Percentiles rank a stretch among this genome's conserved stretches.
phyloP scores from a whole-genome alignment of 2,113 vertebrate genomes.

The Paratilapia polleni region DNA sequence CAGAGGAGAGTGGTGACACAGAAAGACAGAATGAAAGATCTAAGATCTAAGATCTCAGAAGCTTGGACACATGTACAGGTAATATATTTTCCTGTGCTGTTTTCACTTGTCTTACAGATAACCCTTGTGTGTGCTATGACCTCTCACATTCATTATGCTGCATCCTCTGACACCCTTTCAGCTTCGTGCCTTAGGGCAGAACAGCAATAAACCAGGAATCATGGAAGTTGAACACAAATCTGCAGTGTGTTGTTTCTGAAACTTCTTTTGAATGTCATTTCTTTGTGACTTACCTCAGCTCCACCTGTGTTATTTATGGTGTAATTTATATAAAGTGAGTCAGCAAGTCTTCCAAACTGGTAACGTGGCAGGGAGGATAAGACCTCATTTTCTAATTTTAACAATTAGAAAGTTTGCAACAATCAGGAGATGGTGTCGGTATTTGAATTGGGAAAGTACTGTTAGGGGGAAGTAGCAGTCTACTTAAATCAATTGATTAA shows the following conservation, averaged over 20 bases:
- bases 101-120: slow-evolving; percentile 14
- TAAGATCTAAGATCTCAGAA: too few relatives aligned
- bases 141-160: neutral
- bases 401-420: too few relatives aligned
- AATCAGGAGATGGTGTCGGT: neutral
- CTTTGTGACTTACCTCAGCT: neutral
- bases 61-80: neutral
- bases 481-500: neutral
- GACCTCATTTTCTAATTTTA: too few relatives aligned
- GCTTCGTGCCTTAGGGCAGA: neutral
- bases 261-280: neutral
- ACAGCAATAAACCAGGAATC: neutral
- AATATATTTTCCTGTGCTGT: neutral
- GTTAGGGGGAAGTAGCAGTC: neutral
- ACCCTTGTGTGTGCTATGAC: neutral
- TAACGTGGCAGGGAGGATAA: too few relatives aligned
- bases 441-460: neutral
- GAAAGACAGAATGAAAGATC: neutral
- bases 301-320: neutral
- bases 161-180: neutral
- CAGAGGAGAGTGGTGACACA: neutral
- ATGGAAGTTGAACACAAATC: neutral
- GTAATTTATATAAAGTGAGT: neutral
- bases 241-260: neutral
- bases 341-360: neutral